Base-by-base conservation (phyloP, 92 coral and sea anemone genomes). In the Diadumene lineata region DNA sequence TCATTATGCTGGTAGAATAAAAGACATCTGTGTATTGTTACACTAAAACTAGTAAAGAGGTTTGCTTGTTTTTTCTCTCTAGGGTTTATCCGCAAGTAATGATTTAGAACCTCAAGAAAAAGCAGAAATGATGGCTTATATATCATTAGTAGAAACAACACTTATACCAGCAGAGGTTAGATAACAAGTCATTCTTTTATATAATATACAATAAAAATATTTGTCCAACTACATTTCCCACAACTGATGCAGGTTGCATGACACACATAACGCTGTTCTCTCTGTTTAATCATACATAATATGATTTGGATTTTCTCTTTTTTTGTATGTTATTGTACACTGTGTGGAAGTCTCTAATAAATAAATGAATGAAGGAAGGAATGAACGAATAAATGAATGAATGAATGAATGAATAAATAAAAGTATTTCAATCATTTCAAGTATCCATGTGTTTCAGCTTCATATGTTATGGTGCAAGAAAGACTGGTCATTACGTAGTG, bases 391-490 rank as follows among this genome's bases (percentile, higher is more conserved):
- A n/a, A n/a, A n/a, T n/a, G n/a, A n/a, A n/a, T n/a, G n/a, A n/a
- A n/a, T n/a, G n/a, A n/a, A n/a, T n/a, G n/a, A n/a, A n/a, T n/a
- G n/a, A n/a, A n/a, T n/a, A n/a, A n/a, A 53, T 53, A 3, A 53
- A n/a, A n/a, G n/a, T n/a, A n/a, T n/a, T n/a, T n/a, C n/a, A n/a
- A n/a, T n/a, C n/a, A n/a, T n/a, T n/a, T n/a, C n/a, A n/a, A n/a
- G 48, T 38, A 13, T 13, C 48, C 33, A 4, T 22, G 58, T 8
- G 72, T 23, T 60, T 44, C 75, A 91, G 97, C 89, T 91, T 33
- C 80, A 91, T 81, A 91, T 91, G 87, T 78, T 85, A 66, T 91
- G 97, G 97, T 91, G 92, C 81, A 87, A 91, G 31, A 81, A 84
- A 69, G 81, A 79, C 46, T 88, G 86, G 86, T 85, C 83, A 9